A percentile compares a stretch with the other conserved stretches of the same genome.
These are phyloP conservation scores for Chrysocyon brachyurus DNA, from an alignment of 2,797 vertebrate genomes.

Conservation along the genomic window DNA sequence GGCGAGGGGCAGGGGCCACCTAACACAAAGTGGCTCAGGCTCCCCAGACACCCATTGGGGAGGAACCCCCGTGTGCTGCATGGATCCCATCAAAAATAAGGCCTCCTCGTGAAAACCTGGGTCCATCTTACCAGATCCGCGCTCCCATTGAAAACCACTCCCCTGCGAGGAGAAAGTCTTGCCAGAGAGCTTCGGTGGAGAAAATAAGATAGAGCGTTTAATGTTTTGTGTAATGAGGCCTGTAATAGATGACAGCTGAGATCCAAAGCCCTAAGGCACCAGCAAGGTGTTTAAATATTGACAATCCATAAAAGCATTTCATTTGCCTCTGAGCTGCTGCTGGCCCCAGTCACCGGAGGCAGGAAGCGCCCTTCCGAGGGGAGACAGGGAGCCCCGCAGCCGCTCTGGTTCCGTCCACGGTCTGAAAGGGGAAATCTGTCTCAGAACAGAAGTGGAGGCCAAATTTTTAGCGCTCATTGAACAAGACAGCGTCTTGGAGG, in stretches of 20 bases:
- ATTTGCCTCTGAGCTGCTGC: slow-evolving; percentile 58
- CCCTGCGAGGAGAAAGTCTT: slow-evolving; percentile 76
- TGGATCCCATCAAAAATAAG: background rate
- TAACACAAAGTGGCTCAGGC: background rate
- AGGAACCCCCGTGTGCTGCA: no score
- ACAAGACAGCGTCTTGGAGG: background rate
- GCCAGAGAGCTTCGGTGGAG: slow-evolving; percentile 78
- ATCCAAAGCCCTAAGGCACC: slow-evolving; percentile 83
- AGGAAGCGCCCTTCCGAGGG: slow-evolving; percentile 37
- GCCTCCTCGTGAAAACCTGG: background rate
- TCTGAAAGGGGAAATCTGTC: background rate
- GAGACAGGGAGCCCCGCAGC: slow-evolving; percentile 44
- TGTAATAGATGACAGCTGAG: slow-evolving; percentile 87
- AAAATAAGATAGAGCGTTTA: slow-evolving; percentile 84
- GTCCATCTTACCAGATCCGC: slow-evolving; percentile 1
- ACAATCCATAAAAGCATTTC: slow-evolving; percentile 82
- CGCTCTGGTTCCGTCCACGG: slow-evolving; percentile 21
- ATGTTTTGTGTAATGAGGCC: slow-evolving; percentile 87
- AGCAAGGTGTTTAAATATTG: slow-evolving; percentile 87
- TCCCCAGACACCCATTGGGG: background rate
- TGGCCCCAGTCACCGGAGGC: slow-evolving; percentile 60
- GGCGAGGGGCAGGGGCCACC: slow-evolving; percentile 32
- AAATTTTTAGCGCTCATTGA: slow-evolving; percentile 18
- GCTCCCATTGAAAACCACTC: slow-evolving; percentile 74
- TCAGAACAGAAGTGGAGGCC: background rate